Base-by-base conservation (phyloP, 1,140 invertebrate genomes). In the Drosophila grimshawi region DNA sequence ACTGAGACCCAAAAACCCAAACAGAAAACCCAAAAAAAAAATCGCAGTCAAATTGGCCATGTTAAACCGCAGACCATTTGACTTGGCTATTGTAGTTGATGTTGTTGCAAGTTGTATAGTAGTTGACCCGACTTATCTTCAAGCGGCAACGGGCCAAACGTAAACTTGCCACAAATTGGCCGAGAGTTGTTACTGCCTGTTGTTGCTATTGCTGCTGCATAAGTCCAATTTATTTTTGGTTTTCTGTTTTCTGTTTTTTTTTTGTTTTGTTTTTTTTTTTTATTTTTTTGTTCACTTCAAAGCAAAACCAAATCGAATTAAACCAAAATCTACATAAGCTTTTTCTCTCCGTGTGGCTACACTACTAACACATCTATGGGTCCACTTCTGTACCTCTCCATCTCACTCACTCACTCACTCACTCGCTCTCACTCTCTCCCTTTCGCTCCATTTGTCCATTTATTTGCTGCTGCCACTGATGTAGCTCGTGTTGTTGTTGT, bases 111-210 rank as follows among this genome's bases (percentile, higher is more conserved):
- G 79, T 86, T 88, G 81, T 88, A 52, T 88, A 82, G 52, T 82
- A 75, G 86, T 68, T 76, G 80, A 78, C 76, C 72, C 72, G 65
- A 75, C 72, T 75, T 70, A 75, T 75, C 66, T 75, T 63, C 60
- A 57, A 77, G 66, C 66, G 70, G 70, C 67, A 81, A 74, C 72
- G 70, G 67, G 81, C 74, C 78, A 88, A 86, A 86, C 82, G 71
- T 83, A 88, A 86, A 88, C 83, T 88, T 86, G 82, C 83, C 82
- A 82, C 82, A 86, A 86, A 86, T 88, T 86, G 82, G 82, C 80
- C 76, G 65, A 80, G 59, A 60, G 68, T 82, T 81, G 78, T 68
- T 67, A 66, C 61, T 75, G 10, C 66, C 45, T 33, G 56, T 32
- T 56, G 67, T 48, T 53, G 61, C 49, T 71, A 65, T 11, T 75